These are phyloP conservation scores for Porites lobata DNA, from an alignment of 92 coral and sea anemone genomes.

Conservation along the genomic window DNA sequence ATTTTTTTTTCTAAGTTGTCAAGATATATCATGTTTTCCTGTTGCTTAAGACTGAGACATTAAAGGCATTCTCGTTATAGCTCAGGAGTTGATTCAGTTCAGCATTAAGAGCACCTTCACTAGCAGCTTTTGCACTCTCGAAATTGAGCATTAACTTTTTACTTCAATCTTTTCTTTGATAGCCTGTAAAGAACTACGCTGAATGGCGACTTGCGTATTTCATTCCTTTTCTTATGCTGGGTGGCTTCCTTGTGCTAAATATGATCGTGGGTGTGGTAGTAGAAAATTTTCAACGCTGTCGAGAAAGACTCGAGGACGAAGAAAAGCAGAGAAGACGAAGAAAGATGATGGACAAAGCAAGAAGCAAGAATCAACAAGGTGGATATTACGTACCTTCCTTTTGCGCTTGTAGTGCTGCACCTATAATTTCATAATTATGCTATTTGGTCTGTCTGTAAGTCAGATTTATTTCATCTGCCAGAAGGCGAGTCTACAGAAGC, in stretches of 20 bases:
- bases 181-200: conserved; percentile 91
- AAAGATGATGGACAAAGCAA: conserved; percentile 39
- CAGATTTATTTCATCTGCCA: too few relatives aligned
- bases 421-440: too few relatives aligned
- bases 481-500: too few relatives aligned
- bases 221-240: conserved; percentile 91
- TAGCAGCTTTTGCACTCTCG: background rate
- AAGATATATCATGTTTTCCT: background rate
- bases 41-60: background rate
- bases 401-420: too few relatives aligned
- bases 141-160: background rate
- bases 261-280: conserved; percentile 99
- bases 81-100: too few relatives aligned
- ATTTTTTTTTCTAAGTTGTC: background rate
- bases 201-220: conserved; percentile 93
- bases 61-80: background rate
- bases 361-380: conserved; percentile 52
- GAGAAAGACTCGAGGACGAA: conserved; percentile 88
- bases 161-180: conserved; percentile 2
- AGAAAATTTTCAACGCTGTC: conserved; percentile 95
- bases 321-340: conserved; percentile 59
- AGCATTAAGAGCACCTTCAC: background rate
- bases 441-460: too few relatives aligned
- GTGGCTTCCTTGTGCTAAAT: conserved; percentile 96
- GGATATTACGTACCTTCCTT: background rate